phyloP scores from a whole-genome alignment of 2,113 vertebrate genomes.

The Chaetura pelagica region DNA sequence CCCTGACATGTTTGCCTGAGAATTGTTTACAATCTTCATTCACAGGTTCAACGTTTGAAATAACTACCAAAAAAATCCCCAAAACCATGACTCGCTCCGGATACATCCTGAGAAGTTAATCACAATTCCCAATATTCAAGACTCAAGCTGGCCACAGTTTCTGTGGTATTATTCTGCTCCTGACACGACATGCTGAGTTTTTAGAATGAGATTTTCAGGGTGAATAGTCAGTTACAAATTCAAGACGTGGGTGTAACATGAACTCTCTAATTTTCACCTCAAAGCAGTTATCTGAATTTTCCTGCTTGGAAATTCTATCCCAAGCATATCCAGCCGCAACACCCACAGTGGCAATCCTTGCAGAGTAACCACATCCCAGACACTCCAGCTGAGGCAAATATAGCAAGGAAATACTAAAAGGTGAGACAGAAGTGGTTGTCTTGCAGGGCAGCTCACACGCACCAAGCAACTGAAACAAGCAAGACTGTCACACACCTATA shows the following conservation, averaged over 20 bases:
- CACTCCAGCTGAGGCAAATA: slow-evolving; percentile 1
- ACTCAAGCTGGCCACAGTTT: background rate
- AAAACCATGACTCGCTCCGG: background rate
- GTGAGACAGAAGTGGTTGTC: background rate
- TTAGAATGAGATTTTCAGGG: slow-evolving; percentile 30
- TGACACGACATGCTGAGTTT: slow-evolving; percentile 24
- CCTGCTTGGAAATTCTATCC: slow-evolving; percentile 32
- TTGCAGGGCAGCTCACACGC: background rate
- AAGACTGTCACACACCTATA: background rate
- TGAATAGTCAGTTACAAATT: slow-evolving; percentile 30
- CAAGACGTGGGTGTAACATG: slow-evolving; percentile 33
- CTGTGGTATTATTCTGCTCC: slow-evolving; percentile 32
- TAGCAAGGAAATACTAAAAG: background rate
- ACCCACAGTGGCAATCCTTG: background rate
- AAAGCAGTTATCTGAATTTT: slow-evolving; percentile 18
- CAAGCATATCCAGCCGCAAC: background rate
- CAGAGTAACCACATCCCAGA: background rate
- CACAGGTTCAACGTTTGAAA: background rate
- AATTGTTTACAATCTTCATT: background rate
- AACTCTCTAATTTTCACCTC: slow-evolving; percentile 59
- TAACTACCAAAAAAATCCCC: background rate
- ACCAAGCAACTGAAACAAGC: background rate
- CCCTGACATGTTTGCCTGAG: background rate
- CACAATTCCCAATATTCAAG: background rate
- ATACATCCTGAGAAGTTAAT: slow-evolving; percentile 31